Base-by-base conservation (phyloP, 2,888 invertebrate species). In the Tachina lurida region DNA sequence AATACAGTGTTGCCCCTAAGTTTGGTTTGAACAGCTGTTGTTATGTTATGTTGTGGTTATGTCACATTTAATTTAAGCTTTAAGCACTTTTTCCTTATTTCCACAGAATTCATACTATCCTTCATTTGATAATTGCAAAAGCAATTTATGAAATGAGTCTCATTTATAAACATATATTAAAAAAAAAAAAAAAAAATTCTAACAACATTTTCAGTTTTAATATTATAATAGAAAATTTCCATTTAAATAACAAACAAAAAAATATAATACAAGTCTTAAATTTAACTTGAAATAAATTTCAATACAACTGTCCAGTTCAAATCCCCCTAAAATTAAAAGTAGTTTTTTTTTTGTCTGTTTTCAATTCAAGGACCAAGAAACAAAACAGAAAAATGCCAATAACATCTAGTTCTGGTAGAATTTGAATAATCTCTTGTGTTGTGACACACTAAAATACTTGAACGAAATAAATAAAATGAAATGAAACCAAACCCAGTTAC, bases 361-460 rank as follows among this genome's bases (percentile, higher is more conserved):
- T 10, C n/a, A 49, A n/a, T 10, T 41, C 77, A 78, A 78, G 52
- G 43, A 78, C 70, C 62, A 56, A 56, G 12, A 63, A 54, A 56
- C 43, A 79, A 43, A 39, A 31, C 54, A 41, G 31, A 68, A 62
- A 70, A 60, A 68, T 75, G 68, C 70, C 75, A 81, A 81, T 75
- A 81, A 56, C 75, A 74, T 68, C 62, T 54, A 68, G 43, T 52
- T 68, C 45, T 31, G 4, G 31, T 15, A 67, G 15, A 68, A 76
- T 82, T 68, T 76, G 52, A 60, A 73, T 71, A 83, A 71, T 71
- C 82, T 76, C 76, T 71, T 65, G 71, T 77, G 70, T 52, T 65
- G 82, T 77, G 82, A 77, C 68, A 75, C 41, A 76, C 47, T 63
- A 76, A 81, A 76, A 70, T 76, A 79, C 47, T 73, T 65, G 65